A percentile compares a stretch with the other conserved stretches of the same genome.
Evolutionary conservation across 2,888 invertebrate species (phyloP).

Genomic region (Glyphotaelius pellucidus): DNA sequence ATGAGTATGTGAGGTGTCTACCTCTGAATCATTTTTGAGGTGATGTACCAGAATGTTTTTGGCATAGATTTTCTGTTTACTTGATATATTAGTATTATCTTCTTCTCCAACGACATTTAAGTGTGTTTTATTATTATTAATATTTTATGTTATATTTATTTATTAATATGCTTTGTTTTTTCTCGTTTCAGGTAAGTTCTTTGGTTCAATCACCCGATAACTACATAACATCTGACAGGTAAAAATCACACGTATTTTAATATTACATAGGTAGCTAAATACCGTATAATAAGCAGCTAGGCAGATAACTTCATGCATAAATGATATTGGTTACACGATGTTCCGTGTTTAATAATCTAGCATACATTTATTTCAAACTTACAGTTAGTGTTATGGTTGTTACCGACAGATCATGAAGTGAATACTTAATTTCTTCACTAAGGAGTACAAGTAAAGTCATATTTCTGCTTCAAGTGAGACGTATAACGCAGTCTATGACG

Average conservation of each 20-base stretch:
- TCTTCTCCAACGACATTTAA: too few species aligned
- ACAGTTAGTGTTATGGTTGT: background rate
- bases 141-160: background rate
- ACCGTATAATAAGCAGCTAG: background rate
- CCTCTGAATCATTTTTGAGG: too few species aligned
- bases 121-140: too few species aligned
- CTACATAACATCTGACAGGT: background rate
- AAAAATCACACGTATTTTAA: background rate
- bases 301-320: background rate
- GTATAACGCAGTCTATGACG: background rate
- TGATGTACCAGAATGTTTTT: too few species aligned
- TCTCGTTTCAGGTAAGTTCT: slow-evolving; percentile 2
- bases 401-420: background rate
- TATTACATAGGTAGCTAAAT: background rate
- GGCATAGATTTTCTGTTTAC: too few species aligned
- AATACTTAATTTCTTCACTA: background rate
- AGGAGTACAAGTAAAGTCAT: background rate
- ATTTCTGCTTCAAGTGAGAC: background rate
- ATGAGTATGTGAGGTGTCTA: too few species aligned
- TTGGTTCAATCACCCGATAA: background rate
- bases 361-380: background rate
- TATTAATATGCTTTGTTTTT: background rate
- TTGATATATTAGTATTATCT: too few species aligned
- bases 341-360: background rate
- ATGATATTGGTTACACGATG: background rate